Conservation (phyloP, 2,113 vertebrate species). For the Gnathonemus echidnorhynchus region DNA sequence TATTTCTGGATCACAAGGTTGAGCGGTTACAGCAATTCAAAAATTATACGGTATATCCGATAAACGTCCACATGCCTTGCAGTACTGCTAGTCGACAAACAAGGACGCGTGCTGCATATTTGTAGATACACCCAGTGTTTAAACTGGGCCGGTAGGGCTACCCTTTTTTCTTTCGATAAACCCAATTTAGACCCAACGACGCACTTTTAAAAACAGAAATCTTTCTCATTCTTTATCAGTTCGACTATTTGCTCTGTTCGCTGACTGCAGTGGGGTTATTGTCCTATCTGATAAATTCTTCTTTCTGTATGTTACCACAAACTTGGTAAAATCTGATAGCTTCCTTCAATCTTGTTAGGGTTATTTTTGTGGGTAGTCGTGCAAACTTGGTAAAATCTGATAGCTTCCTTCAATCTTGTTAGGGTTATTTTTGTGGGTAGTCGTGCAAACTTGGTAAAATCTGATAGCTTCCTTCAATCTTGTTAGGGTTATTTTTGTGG, state of each 20-base stretch:
- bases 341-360: not conserved
- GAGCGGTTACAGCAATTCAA: not conserved
- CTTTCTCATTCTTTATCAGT: not conserved
- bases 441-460: not conserved
- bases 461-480: not conserved
- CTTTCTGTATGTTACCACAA: not conserved
- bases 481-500: no score
- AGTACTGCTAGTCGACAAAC: not conserved
- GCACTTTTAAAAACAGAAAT: no score
- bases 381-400: not conserved
- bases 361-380: not conserved
- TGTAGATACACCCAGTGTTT: not conserved
- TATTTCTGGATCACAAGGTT: not conserved
- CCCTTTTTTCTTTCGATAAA: not conserved
- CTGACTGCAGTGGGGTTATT: not conserved
- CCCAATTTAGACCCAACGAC: not conserved
- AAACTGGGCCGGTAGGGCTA: not conserved
- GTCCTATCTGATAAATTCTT: not conserved
- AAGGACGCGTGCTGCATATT: not conserved
- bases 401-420: not conserved
- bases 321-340: not conserved
- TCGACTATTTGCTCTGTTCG: not conserved
- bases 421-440: no score
- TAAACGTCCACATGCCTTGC: not conserved
- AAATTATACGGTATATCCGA: not conserved